A percentile compares a stretch with the other conserved stretches of the same genome.
phyloP scores from a whole-genome alignment of 1,140 invertebrate genomes.

The Hyphantria cunea region DNA sequence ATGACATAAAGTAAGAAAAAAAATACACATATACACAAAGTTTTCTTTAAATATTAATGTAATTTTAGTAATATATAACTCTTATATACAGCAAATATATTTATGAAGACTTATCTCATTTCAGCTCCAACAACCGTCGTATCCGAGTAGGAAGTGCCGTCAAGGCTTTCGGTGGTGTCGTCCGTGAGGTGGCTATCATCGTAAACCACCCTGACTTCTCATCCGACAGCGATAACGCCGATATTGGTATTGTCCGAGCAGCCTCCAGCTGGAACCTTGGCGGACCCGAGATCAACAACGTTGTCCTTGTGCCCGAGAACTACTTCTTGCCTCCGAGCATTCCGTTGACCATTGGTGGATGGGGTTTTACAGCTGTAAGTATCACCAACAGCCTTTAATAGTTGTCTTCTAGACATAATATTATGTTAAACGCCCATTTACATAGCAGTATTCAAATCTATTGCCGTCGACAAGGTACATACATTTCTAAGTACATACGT shows the following conservation, averaged over 20 bases:
- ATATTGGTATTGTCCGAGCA: conserved; percentile 17
- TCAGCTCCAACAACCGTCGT: conserved; percentile 20
- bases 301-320: conserved; percentile 29
- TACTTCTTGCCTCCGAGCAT: conserved; percentile 38
- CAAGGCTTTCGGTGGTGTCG: conserved; percentile 2
- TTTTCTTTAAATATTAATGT: too few species aligned
- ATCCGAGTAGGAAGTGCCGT: conserved; percentile 9
- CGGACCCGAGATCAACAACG: conserved; percentile 35
- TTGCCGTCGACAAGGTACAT: not conserved
- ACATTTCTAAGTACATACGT: not conserved
- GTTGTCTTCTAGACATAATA: too few species aligned
- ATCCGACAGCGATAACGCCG: conserved; percentile 2
- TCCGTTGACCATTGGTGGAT: conserved; percentile 47
- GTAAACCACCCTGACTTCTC: conserved; percentile 15
- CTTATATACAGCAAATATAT: too few species aligned
- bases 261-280: not conserved
- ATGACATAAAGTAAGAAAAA: too few species aligned
- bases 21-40: too few species aligned
- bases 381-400: too few species aligned
- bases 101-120: conserved; percentile 3
- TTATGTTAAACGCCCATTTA: too few species aligned
- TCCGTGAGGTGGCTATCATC: not conserved
- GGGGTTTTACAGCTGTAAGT: conserved; percentile 50
- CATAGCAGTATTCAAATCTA: not conserved
- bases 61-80: too few species aligned